Evolutionary conservation across 2,888 invertebrate genomes (phyloP).

Genomic region (Lepidochitona cinerea): DNA sequence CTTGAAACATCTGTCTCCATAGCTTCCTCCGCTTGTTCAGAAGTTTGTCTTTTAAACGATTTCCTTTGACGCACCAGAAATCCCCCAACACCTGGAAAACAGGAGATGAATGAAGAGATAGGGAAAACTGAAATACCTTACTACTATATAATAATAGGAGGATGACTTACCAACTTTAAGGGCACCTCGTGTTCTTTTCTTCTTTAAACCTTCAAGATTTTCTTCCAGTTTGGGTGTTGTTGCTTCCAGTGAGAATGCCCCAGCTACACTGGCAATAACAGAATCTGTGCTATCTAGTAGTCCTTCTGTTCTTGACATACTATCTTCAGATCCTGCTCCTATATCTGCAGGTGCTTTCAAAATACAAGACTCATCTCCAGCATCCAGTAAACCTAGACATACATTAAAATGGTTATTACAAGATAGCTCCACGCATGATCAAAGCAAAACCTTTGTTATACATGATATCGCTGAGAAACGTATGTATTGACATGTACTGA

Average conservation of each 20-base stretch:
- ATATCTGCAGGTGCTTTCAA: no score
- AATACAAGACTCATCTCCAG: no score
- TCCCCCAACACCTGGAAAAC: slow-evolving; percentile 59
- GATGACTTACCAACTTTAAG: not conserved
- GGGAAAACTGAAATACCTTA: no score
- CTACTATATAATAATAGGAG: not conserved
- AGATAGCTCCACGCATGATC: no score
- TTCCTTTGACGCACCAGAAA: slow-evolving; percentile 52
- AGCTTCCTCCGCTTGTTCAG: not conserved
- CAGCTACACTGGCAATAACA: not conserved
- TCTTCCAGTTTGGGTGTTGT: not conserved
- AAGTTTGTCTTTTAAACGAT: not conserved
- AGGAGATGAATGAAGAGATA: no score
- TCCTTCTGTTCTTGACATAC: not conserved
- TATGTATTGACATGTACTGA: no score
- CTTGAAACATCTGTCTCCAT: not conserved
- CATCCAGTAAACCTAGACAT: no score
- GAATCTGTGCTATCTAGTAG: not conserved
- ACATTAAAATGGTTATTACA: no score
- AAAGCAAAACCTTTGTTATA: no score
- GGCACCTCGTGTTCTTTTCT: not conserved
- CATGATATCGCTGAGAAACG: no score
- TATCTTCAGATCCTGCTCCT: not conserved
- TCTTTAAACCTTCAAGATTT: not conserved
- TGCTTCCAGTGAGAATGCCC: not conserved